Percentiles rank a stretch among this genome's conserved stretches.
Evolutionary conservation across 2,888 invertebrate genomes (phyloP).

Genomic region (Odontothrips loti): DNA sequence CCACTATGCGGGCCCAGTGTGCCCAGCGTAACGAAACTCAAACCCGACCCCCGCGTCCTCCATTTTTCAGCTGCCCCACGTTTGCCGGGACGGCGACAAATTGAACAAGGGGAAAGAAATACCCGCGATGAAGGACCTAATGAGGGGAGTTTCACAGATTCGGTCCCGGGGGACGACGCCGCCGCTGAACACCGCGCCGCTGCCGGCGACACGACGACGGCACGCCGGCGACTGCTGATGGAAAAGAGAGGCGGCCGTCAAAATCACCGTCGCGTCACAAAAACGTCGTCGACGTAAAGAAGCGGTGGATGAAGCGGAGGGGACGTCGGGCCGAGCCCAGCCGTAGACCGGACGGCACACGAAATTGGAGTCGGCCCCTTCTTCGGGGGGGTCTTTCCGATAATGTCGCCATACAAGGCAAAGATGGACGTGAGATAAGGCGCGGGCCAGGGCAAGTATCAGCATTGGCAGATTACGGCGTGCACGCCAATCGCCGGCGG

Average conservation of each 20-base stretch:
- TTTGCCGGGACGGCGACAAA: too few relatives aligned
- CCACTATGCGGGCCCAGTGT: too few relatives aligned
- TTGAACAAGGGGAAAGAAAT: too few relatives aligned
- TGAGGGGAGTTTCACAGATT: too few relatives aligned
- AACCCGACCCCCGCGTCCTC: too few relatives aligned
- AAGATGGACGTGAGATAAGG: slow-evolving; percentile 19
- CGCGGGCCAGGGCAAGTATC: background rate
- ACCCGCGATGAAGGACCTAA: too few relatives aligned
- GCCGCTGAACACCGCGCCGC: too few relatives aligned
- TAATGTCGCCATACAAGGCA: slow-evolving; percentile 17
- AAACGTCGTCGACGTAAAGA: background rate
- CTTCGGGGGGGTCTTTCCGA: background rate
- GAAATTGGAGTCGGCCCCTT: slow-evolving; percentile 1
- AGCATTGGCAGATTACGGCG: slow-evolving; percentile 1
- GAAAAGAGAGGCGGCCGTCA: background rate
- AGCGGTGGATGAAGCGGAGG: background rate
- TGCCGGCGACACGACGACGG: too few relatives aligned
- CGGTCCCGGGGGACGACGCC: too few relatives aligned
- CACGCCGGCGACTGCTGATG: background rate
- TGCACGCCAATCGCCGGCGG: background rate
- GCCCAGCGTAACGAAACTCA: too few relatives aligned
- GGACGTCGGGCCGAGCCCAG: background rate
- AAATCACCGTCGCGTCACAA: background rate
- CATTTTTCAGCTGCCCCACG: too few relatives aligned
- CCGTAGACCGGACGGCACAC: background rate